These are phyloP conservation scores for Pollimyrus isidori DNA, from an alignment of 2,113 vertebrate genomes.

Conservation along the genomic window DNA sequence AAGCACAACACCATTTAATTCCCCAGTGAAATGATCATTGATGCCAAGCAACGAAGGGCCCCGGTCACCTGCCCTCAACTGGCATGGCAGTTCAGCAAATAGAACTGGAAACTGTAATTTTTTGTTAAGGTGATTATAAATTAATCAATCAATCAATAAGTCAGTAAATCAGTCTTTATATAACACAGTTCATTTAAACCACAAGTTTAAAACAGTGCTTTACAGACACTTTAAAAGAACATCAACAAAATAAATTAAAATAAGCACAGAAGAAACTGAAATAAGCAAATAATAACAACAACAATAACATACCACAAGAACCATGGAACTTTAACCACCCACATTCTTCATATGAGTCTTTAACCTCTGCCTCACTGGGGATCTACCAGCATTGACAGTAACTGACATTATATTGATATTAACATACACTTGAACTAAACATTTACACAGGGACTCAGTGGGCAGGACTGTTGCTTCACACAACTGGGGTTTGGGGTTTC, in stretches of 20 bases:
- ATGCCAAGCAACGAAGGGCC: not conserved
- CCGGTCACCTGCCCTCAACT: not conserved
- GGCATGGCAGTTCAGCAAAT: conserved; percentile 4
- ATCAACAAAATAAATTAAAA: not conserved
- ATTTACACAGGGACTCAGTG: not conserved
- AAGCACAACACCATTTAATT: not conserved
- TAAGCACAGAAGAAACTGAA: not conserved
- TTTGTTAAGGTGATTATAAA: not conserved
- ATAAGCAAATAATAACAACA: not conserved
- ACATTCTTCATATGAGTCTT: not conserved
- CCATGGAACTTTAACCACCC: not conserved
- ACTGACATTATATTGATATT: not conserved
- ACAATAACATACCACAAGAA: not conserved
- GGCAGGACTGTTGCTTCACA: not conserved
- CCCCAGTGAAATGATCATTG: not conserved
- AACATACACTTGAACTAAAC: not conserved
- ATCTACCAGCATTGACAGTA: not conserved
- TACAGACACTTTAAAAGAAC: not conserved
- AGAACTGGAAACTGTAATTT: not conserved
- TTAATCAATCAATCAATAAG: not conserved
- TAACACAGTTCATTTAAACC: not conserved
- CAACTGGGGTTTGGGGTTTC: not conserved
- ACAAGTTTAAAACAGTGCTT: not conserved
- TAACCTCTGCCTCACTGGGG: not conserved
- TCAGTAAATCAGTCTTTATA: not conserved